Percentiles rank a stretch among this genome's conserved stretches.
phyloP scores from a whole-genome alignment of 2,888 invertebrate species.

The Gymnoscelis rufifasciata region DNA sequence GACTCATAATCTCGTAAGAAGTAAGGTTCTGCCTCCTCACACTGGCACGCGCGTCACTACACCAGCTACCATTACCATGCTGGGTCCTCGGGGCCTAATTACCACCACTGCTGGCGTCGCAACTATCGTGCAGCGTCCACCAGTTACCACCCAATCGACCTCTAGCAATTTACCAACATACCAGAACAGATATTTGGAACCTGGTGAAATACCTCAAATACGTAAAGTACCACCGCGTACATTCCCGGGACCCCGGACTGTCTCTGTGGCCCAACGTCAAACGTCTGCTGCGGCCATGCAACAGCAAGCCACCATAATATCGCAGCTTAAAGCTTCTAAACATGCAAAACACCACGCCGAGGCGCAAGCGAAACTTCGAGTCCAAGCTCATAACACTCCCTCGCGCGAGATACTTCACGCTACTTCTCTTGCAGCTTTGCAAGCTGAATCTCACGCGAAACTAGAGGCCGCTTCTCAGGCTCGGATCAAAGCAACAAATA shows the following conservation, averaged over 20 bases:
- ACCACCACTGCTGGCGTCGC: neutral
- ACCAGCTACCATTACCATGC: slow-evolving; percentile 7
- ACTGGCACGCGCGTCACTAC: neutral
- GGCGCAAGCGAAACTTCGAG: slow-evolving; percentile 3
- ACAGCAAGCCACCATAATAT: neutral
- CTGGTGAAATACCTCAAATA: slow-evolving; percentile 12
- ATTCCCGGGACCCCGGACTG: slow-evolving; percentile 23
- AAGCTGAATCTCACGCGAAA: slow-evolving; percentile 12
- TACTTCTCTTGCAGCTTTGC: slow-evolving; percentile 9
- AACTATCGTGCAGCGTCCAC: neutral
- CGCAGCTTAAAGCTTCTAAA: slow-evolving; percentile 4
- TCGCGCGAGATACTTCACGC: slow-evolving; percentile 8
- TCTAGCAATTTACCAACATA: neutral
- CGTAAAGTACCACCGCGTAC: slow-evolving; percentile 10
- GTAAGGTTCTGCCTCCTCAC: neutral
- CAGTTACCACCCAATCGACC: slow-evolving; percentile 1
- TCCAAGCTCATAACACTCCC: neutral
- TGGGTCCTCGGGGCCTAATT: neutral
- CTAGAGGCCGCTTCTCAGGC: slow-evolving; percentile 5
- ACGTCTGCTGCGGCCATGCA: neutral
- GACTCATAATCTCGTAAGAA: slow-evolving; percentile 3
- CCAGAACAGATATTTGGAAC: slow-evolving; percentile 7
- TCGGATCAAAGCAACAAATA: neutral
- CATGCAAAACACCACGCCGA: slow-evolving; percentile 16
- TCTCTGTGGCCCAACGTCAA: slow-evolving; percentile 10